Percentiles rank a stretch among this genome's conserved stretches.
Conservation (phyloP, 2,888 invertebrate genomes). For the Prenolepis imparis region DNA sequence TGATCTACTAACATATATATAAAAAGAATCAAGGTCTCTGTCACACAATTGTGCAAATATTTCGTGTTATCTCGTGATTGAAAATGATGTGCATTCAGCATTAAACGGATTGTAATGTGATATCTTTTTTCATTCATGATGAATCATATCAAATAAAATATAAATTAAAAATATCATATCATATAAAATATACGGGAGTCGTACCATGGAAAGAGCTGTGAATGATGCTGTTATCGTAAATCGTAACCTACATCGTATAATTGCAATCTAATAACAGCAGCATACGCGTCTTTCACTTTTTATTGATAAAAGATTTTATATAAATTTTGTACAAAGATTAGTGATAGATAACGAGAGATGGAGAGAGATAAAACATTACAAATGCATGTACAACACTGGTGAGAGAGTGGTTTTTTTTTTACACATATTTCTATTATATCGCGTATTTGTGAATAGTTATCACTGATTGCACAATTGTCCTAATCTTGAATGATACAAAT, state of each 20-base stretch:
- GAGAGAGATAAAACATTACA: background rate
- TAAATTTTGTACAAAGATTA: background rate
- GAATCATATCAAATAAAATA: no score
- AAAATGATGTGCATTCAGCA: background rate
- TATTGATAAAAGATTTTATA: background rate
- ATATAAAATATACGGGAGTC: background rate
- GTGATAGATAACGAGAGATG: background rate
- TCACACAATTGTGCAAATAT: background rate
- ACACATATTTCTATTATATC: background rate
- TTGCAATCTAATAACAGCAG: background rate
- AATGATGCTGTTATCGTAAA: background rate
- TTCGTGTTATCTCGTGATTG: background rate
- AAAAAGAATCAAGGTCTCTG: background rate
- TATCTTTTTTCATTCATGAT: constrained; percentile 1
- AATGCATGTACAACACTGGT: background rate
- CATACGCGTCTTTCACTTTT: background rate
- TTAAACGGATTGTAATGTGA: background rate
- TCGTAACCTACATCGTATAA: background rate
- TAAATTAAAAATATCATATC: no score
- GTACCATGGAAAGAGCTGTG: background rate
- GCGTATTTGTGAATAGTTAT: background rate
- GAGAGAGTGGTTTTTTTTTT: background rate
- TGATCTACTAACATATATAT: background rate
- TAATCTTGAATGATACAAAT: constrained; percentile 7
- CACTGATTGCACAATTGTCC: background rate